These are phyloP conservation scores for Empis livida DNA, from an alignment of 2,888 invertebrate species.

Conservation along the genomic window DNA sequence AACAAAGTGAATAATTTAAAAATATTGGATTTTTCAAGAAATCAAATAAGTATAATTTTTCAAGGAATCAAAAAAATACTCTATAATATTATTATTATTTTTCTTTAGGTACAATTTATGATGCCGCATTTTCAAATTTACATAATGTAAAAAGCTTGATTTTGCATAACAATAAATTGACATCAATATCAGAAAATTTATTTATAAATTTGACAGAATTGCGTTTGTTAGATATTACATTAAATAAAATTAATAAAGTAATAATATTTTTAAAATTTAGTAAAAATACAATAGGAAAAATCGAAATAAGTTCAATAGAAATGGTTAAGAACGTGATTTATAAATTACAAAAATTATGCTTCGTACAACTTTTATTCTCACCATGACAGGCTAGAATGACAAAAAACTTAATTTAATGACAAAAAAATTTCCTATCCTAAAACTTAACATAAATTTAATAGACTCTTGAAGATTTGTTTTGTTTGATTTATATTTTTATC, in stretches of 20 bases:
- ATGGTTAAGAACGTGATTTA: too few species aligned
- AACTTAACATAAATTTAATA: too few species aligned
- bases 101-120: conserved; percentile 23
- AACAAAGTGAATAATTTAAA: conserved; percentile 39
- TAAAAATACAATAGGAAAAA: too few species aligned
- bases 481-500: too few species aligned
- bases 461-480: too few species aligned
- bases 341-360: too few species aligned
- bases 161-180: conserved; percentile 38
- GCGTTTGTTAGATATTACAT: conserved; percentile 27
- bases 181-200: conserved; percentile 26
- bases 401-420: too few species aligned
- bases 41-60: conserved; percentile 43
- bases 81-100: background rate
- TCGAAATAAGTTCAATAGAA: too few species aligned
- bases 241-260: conserved; percentile 29
- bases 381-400: too few species aligned
- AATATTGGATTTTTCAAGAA: conserved; percentile 48
- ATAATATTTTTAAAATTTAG: too few species aligned
- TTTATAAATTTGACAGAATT: conserved; percentile 26
- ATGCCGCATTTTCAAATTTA: conserved; percentile 26
- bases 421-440: too few species aligned
- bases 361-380: too few species aligned
- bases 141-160: conserved; percentile 30
- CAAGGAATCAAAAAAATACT: conserved; percentile 7